Evolutionary conservation across 2,888 invertebrate species (phyloP).

Genomic region (Drosophila seclusa): DNA sequence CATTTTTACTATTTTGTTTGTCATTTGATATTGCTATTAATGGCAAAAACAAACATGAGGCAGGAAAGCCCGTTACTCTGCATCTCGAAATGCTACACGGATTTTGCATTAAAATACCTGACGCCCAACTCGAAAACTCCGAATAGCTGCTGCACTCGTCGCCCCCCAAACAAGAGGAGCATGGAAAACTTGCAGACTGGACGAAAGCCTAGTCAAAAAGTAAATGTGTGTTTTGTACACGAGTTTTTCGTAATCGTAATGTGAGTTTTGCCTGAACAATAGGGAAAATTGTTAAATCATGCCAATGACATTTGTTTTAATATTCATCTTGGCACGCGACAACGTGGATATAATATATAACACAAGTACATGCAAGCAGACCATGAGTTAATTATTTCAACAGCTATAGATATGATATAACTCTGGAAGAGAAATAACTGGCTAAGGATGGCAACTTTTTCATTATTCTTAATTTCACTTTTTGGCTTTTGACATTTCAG

Average conservation of each 20-base stretch:
- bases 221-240: constrained; percentile 2
- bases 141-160: constrained; percentile 12
- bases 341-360: neutral
- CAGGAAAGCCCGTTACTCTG: neutral
- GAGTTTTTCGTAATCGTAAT: constrained; percentile 15
- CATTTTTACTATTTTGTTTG: constrained; percentile 57
- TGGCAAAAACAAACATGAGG: constrained; percentile 63
- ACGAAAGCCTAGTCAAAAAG: constrained; percentile 19
- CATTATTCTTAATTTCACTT: neutral
- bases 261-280: constrained; percentile 15
- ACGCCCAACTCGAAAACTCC: constrained; percentile 22
- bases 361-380: neutral
- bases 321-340: constrained; percentile 32
- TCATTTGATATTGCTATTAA: constrained; percentile 74
- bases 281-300: constrained; percentile 65
- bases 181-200: neutral
- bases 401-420: neutral
- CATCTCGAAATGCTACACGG: constrained; percentile 53
- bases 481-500: neutral
- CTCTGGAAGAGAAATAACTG: neutral
- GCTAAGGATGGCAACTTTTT: neutral
- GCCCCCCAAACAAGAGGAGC: neutral
- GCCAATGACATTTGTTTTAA: constrained; percentile 54
- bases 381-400: neutral
- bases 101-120: constrained; percentile 72